Evolutionary conservation across 2,797 vertebrate genomes (phyloP).

Genomic region (Potorous gilbertii): DNA sequence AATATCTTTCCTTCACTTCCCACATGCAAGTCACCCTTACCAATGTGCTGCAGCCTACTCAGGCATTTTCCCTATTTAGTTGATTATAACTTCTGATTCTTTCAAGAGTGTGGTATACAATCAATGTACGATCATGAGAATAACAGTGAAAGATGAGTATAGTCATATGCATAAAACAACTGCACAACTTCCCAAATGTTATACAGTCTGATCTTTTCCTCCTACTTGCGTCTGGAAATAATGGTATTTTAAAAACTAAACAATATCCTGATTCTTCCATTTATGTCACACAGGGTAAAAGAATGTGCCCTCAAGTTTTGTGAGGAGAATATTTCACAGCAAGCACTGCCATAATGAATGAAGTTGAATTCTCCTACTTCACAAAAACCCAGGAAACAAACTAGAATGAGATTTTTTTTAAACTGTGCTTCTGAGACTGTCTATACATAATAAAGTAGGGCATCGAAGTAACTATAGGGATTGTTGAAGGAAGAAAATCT

Average conservation of each 20-base stretch:
- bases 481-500: not conserved
- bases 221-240: not conserved
- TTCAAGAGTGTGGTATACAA: not conserved
- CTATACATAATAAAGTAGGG: not conserved
- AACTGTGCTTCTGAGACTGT: not conserved
- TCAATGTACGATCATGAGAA: not conserved
- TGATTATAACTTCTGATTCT: not conserved
- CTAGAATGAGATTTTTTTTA: fast-evolving
- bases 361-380: not conserved
- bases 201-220: not conserved
- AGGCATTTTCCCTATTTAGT: not conserved
- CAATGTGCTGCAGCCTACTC: not conserved
- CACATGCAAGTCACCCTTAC: not conserved
- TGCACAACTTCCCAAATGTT: not conserved
- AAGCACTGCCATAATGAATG: not conserved
- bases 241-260: constrained; percentile 20
- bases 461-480: not conserved
- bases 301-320: not conserved
- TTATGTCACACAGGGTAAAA: not conserved
- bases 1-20: not conserved
- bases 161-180: not conserved
- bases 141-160: not conserved
- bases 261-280: constrained; percentile 27
- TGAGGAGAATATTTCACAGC: not conserved
- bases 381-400: not conserved